Evolutionary conservation across 2,797 vertebrate species (phyloP).

Genomic region (Benthosema pterotum): DNA sequence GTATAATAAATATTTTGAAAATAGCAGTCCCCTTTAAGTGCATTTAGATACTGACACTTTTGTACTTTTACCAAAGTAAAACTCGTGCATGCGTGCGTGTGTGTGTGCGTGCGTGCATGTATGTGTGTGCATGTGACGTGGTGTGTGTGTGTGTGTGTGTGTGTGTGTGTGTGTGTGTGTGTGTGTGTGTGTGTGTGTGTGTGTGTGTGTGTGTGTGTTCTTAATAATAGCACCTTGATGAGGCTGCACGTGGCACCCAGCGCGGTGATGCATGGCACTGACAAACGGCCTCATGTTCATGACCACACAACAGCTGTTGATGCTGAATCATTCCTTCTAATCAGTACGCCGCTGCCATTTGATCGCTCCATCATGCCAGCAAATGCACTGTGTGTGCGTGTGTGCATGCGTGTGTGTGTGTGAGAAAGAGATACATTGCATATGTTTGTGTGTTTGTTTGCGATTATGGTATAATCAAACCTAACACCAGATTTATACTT

Average conservation of each 20-base stretch:
- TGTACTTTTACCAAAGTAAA: too few species aligned
- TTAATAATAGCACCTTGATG: constrained; percentile 68
- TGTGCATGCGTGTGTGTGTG: too few species aligned
- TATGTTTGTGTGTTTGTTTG: neutral
- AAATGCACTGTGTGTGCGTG: neutral
- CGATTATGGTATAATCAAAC: neutral
- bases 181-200: too few species aligned
- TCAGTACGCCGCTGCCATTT: constrained; percentile 60
- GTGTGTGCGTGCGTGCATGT: too few species aligned
- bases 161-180: too few species aligned
- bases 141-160: too few species aligned
- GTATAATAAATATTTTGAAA: too few species aligned
- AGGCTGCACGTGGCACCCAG: constrained; percentile 52
- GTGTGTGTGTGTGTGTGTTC: neutral
- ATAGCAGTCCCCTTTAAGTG: too few species aligned
- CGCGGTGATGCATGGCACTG: constrained; percentile 70
- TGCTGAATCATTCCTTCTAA: constrained; percentile 66
- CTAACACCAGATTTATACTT: neutral
- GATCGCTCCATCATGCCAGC: constrained; percentile 59
- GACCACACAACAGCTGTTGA: constrained; percentile 75
- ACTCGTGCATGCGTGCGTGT: too few species aligned
- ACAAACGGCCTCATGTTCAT: constrained; percentile 73
- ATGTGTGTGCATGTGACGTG: too few species aligned
- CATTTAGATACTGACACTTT: too few species aligned
- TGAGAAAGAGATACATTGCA: too few species aligned